Evolutionary conservation across 2,797 vertebrate genomes (phyloP), one percentile per base, ranked within the genome.

Genomic region (Morus bassanus): DNA sequence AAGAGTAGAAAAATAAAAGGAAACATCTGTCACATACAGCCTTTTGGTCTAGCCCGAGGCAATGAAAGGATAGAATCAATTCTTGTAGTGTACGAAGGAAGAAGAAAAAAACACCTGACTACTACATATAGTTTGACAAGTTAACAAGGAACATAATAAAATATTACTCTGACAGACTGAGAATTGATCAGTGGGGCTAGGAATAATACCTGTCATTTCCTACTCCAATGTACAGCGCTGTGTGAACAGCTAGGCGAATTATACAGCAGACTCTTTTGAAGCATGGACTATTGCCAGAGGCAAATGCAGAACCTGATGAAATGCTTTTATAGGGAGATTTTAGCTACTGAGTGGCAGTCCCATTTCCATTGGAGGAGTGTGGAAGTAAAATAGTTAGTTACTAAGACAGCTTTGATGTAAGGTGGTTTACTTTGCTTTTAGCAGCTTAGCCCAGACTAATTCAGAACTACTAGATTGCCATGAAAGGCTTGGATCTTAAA

Each of bases 401-500:
- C 46, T 65, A 91, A 91, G 80, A 43, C 22, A 68, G 74, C 81
- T 95, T 92, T 95, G 70, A 80, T 70, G 78, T 80, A 46, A 93
- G 74, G 53, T 77, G 48, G 27, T 85, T 94, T 86, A 80, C 87
- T 93, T 89, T 63, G 85, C 80, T 91, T 93, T 93, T 39, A 93
- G 56, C 68, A 61, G 74, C 68, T 91, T 65, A 80, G 78, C 68
- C 68, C 1, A 0, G 41, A 65, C 75, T 89, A 72, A 77, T 64
- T 77, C 88, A 76, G 67, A 77, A 77, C 46, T 17, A 73, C 63
- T 65, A 64, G 75, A 80, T 83, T 65, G 84, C 68, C 28, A 28
- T 33, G 37, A 68, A 83, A 67, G 65, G 21, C 46, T 92, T 83
- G 75, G 69, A 80, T 83, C 64, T 68, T 65, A 57, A 88, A 84